A percentile compares a stretch with the other conserved stretches of the same genome.
These are phyloP conservation scores for Mimas tiliae DNA, from an alignment of 2,888 invertebrate species.

Conservation along the genomic window DNA sequence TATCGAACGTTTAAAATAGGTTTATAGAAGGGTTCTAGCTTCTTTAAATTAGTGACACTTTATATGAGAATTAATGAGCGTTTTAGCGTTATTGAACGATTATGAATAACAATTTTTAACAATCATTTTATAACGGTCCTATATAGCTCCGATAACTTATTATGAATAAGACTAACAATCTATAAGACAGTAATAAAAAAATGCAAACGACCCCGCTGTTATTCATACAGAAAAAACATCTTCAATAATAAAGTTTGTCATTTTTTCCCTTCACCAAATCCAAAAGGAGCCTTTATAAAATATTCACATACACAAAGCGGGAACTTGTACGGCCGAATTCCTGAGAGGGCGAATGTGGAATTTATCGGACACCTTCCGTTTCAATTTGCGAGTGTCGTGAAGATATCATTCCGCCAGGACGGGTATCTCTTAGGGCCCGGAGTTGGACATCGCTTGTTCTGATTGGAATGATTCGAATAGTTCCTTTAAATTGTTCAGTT, in stretches of 20 bases:
- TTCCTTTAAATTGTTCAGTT: background rate
- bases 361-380: constrained; percentile 79
- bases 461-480: constrained; percentile 3
- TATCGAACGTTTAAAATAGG: no score
- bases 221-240: constrained; percentile 11
- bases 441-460: constrained; percentile 21
- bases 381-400: constrained; percentile 70
- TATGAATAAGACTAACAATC: no score
- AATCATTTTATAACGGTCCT: no score
- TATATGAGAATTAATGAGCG: no score
- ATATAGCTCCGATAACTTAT: no score
- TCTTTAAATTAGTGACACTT: no score
- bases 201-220: background rate
- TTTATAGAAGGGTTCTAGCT: no score
- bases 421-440: constrained; percentile 3
- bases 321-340: constrained; percentile 62
- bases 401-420: constrained; percentile 53
- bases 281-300: constrained; percentile 54
- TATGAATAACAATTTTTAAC: no score
- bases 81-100: no score
- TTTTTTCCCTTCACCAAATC: constrained; percentile 33
- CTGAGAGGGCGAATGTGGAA: constrained; percentile 60
- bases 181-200: background rate
- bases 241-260: constrained; percentile 26
- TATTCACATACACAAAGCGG: constrained; percentile 65